phyloP scores from a whole-genome alignment of 2,797 vertebrate species.

The Okamejei kenojei region DNA sequence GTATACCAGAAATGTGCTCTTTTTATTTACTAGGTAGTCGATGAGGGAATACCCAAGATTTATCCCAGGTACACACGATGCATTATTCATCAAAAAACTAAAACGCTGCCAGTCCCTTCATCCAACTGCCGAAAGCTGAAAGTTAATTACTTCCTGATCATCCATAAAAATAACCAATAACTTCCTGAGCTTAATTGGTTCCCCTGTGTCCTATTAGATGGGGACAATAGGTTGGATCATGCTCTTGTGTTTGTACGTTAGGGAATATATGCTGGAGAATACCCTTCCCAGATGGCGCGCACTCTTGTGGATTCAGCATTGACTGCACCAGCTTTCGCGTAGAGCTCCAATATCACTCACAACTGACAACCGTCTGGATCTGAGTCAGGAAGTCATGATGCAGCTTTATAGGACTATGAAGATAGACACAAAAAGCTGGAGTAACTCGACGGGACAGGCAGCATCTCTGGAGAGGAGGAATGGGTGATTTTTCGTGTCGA shows the following conservation, averaged over 20 bases:
- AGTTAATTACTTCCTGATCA: constrained; percentile 21
- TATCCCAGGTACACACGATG: background rate
- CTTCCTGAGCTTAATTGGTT: constrained; percentile 29
- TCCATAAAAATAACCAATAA: constrained; percentile 23
- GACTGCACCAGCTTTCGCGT: background rate
- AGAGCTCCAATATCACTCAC: background rate
- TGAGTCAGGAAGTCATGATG: too few relatives aligned
- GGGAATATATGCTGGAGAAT: background rate
- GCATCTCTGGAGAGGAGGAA: too few relatives aligned
- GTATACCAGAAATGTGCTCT: too few relatives aligned
- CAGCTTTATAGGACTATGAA: too few relatives aligned
- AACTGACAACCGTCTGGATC: background rate
- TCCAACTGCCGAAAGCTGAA: background rate
- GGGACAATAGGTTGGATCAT: background rate
- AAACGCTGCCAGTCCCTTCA: background rate
- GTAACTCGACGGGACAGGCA: too few relatives aligned
- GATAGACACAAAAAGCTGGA: too few relatives aligned
- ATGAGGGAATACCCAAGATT: background rate
- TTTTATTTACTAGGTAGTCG: background rate
- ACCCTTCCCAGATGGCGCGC: background rate
- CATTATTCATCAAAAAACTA: background rate
- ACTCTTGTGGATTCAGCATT: background rate
- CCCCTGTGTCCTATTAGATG: constrained; percentile 1
- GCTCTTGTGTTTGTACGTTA: background rate
- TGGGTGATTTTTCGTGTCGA: too few relatives aligned